Evolutionary conservation across 2,797 vertebrate species (phyloP), one percentile per base, ranked within the genome.

Genomic region (Limnodromus scolopaceus): DNA sequence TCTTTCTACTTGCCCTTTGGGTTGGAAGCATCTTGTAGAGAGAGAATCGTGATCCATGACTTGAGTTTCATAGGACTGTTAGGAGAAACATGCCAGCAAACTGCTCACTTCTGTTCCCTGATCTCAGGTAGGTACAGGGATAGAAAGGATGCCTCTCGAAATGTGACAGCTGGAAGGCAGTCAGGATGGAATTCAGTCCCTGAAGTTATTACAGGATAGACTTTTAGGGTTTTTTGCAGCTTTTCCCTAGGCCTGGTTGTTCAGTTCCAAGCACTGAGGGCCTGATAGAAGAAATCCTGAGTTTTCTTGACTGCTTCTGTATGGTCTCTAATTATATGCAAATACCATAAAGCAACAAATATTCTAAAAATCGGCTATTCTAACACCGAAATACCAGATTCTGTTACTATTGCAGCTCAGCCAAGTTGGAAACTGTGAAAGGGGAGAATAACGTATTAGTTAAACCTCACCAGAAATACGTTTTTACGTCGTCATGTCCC

Each of bases 21-120:
- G 7, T 78, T 93, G 45, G 32, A 93, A 84, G 24, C 0, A 0
- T 48, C n/a, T 68, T 60, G 30, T 7, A 41, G 39, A 0, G 1
- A 41, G 39, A 0, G 1, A 66, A 8, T 53, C 25, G 7, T 64
- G 22, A 84, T 63, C 51, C 17, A 4, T 55, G 39, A 58, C 51
- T 36, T 51, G 30, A 51, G 27, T 84, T 82, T 84, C 48, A 19
- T 6, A 45, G 72, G 51, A 51, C 13, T 49, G 16, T 39, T 57
- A 60, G 19, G 61, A 84, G 66, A 82, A 92, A 75, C 22, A 6
- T 32, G 15, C 30, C 53, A 81, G 45, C 45, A 87, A 91, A 41
- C 13, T 9, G 75, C n/a, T 68, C 2, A 24, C 78, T 83, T 91
- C 12, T 78, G 0, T 71, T 84, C 53, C 65, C 36, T 24, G 2